phyloP scores from a whole-genome alignment of 2,797 vertebrate species.

The Sphenodon punctatus region DNA sequence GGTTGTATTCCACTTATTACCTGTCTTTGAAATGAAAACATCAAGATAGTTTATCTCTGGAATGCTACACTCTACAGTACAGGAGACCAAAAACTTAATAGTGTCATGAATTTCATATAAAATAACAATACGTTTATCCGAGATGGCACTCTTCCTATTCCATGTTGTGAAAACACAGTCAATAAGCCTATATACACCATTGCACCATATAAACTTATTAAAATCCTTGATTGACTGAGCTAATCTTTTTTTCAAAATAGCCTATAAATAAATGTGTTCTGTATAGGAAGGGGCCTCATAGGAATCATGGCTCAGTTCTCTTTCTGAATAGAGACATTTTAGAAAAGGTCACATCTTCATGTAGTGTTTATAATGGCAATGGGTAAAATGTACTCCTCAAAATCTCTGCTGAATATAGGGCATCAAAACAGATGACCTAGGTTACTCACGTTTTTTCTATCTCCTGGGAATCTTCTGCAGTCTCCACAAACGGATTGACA shows the following conservation, averaged over 20 bases:
- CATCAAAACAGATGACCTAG: too few relatives aligned
- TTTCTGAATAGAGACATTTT: too few relatives aligned
- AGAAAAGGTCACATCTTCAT: too few relatives aligned
- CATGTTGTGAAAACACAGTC: conserved; percentile 46
- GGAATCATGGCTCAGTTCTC: too few relatives aligned
- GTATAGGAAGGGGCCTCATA: too few relatives aligned
- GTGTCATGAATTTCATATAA: conserved; percentile 76
- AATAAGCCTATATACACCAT: conserved; percentile 52
- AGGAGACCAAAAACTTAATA: conserved; percentile 69
- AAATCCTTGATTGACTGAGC: conserved; percentile 57
- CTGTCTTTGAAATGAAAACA: conserved; percentile 80
- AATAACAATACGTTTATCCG: conserved; percentile 72
- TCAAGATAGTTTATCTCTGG: conserved; percentile 76
- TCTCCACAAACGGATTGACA: too few relatives aligned
- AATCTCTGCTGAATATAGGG: too few relatives aligned
- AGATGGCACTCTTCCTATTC: conserved; percentile 47
- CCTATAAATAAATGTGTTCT: conserved; percentile 29
- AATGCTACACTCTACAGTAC: conserved; percentile 65
- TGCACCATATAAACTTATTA: conserved; percentile 46
- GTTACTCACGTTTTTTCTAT: too few relatives aligned
- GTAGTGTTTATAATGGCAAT: too few relatives aligned
- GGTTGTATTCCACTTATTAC: conserved; percentile 74
- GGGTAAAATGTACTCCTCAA: too few relatives aligned
- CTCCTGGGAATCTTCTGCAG: too few relatives aligned
- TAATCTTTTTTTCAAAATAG: conserved; percentile 20